Percentiles rank a stretch among this genome's conserved stretches.
phyloP scores from a whole-genome alignment of 2,888 invertebrate species.

The Anthrax anthrax region DNA sequence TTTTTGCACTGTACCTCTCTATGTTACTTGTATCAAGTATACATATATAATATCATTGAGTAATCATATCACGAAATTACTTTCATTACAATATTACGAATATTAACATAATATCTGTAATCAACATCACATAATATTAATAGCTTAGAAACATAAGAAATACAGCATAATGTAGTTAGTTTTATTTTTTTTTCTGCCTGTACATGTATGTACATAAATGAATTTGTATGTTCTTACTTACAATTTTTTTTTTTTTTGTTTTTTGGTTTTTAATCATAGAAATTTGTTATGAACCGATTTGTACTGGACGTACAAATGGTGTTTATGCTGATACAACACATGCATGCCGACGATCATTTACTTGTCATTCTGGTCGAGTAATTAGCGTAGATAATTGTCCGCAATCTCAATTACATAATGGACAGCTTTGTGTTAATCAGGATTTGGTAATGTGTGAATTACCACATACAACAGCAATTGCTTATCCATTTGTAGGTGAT shows the following conservation, averaged over 20 bases:
- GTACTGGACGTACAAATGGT: conserved; percentile 42
- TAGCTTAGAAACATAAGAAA: too few relatives aligned
- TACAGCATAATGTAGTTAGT: too few relatives aligned
- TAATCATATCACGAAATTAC: not conserved
- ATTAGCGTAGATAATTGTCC: conserved; percentile 38
- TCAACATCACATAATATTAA: too few relatives aligned
- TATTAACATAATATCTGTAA: too few relatives aligned
- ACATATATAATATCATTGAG: not conserved
- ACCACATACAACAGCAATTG: conserved; percentile 30
- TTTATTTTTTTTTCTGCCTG: not conserved
- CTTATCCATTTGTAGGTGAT: conserved; percentile 19
- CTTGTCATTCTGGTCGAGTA: conserved; percentile 38
- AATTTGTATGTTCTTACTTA: not conserved
- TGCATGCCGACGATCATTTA: conserved; percentile 39
- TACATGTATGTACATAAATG: not conserved
- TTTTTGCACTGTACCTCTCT: too few relatives aligned
- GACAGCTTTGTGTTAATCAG: conserved; percentile 34
- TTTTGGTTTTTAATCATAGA: conserved; percentile 21
- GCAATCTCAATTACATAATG: conserved; percentile 38
- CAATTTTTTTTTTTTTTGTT: not conserved
- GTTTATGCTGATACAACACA: conserved; percentile 43
- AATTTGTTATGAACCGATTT: conserved; percentile 45
- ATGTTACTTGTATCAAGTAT: too few relatives aligned
- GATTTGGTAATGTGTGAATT: conserved; percentile 36
- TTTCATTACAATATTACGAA: too few relatives aligned